Evolutionary conservation across 2,113 vertebrate genomes (phyloP).

Genomic region (Promerops cafer): DNA sequence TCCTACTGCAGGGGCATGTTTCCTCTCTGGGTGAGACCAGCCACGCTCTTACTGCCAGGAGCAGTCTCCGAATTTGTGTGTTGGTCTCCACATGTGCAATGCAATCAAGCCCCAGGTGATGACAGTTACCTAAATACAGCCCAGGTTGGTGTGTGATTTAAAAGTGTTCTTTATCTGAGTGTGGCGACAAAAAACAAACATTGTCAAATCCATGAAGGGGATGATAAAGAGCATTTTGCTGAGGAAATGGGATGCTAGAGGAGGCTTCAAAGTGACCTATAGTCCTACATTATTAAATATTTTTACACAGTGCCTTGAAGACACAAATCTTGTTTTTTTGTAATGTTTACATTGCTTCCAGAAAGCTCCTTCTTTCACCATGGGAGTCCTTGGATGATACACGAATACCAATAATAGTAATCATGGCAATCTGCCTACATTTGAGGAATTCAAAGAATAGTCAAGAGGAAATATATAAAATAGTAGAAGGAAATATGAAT

Average conservation of each 20-base stretch:
- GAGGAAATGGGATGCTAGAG: background rate
- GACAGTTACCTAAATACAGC: background rate
- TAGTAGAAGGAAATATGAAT: background rate
- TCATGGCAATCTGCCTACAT: background rate
- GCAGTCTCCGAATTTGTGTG: background rate
- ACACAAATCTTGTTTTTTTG: background rate
- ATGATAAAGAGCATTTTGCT: background rate
- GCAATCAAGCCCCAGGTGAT: rapidly evolving
- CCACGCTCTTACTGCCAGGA: background rate
- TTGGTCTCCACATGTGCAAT: background rate
- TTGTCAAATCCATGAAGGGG: background rate
- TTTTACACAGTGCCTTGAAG: background rate
- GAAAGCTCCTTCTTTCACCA: background rate
- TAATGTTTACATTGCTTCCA: background rate
- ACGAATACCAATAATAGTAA: background rate
- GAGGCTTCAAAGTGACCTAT: background rate
- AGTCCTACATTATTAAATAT: background rate
- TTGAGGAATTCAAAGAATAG: background rate
- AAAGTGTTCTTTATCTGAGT: background rate
- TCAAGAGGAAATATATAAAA: background rate
- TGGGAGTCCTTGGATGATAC: background rate
- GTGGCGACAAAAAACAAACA: background rate
- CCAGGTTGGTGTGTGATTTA: background rate
- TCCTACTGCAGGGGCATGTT: background rate
- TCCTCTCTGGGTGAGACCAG: background rate